Base-by-base conservation (phyloP, 2,113 vertebrate species). In the Daboia siamensis region DNA sequence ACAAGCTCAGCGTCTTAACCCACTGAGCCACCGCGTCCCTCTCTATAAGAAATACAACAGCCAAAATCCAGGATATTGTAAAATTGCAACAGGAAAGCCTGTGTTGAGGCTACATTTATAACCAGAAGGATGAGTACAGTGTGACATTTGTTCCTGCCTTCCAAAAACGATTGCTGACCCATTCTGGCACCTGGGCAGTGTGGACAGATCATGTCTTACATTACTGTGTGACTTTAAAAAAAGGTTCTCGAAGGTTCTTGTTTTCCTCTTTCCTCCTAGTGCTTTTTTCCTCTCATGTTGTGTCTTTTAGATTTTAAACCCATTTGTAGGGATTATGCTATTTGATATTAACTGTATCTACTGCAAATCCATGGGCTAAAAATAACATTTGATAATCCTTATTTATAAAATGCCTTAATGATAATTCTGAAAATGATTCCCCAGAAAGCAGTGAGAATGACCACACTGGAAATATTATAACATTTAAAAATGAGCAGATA, bases 271-370 rank as follows among this genome's bases (percentile, higher is more conserved):
- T 44, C 12, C 57, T 48, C 24, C 26, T 89, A 26, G 21, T 29
- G 23, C 15, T 20, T 61, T 61, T 64, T 51, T 10, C 44, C 88
- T 51, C 29, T 90, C 61, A 2, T 48, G 13, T 51, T 29, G 4
- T 48, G 12, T 64, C 29, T 90, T 64, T 90, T 69, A 51, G 3
- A 91, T 20, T 6, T 0, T 0, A 90, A 21, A 24, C 20, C 3
- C 29, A 12, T 80, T 10, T 15, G 46, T 61, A 51, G 52, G 89
- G 51, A 26, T n/a, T 17, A 85, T 0, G 51, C 13, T 7, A 23
- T 61, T 39, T 89, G 23, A 44, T 46, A 89, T 26, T 44, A 56
- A 6, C 2, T 39, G 39, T 56, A 44, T 80, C 17, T 44, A 21
- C 3, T 44, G 17, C 17, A 80, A 44, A 44, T 44, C 74, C n/a